Conservation (phyloP, 2,113 vertebrate species). For the Phrynocephalus versicolor region DNA sequence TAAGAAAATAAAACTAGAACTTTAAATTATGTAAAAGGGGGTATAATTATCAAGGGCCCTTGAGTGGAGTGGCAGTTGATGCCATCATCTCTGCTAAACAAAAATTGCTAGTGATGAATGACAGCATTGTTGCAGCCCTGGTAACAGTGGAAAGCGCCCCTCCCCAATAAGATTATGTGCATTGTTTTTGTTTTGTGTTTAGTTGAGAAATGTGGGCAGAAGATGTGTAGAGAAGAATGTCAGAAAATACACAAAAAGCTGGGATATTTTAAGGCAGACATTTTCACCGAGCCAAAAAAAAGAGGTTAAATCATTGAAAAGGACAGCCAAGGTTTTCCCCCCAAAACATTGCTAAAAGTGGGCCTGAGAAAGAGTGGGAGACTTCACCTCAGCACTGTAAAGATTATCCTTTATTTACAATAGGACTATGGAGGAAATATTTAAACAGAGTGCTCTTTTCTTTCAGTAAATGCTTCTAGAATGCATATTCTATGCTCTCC, state of each 20-base stretch:
- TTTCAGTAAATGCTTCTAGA: constrained; percentile 69
- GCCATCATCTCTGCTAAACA: background rate
- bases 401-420: constrained; percentile 42
- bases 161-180: no score
- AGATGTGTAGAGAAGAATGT: background rate
- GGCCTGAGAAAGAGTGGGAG: background rate
- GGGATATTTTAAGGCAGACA: background rate
- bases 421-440: constrained; percentile 58
- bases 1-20: no score
- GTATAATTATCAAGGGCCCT: no score
- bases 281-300: background rate
- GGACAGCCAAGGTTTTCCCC: background rate
- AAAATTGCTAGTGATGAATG: background rate
- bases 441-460: constrained; percentile 60
- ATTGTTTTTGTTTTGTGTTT: no score
- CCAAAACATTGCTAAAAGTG: background rate
- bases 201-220: no score
- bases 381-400: background rate
- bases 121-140: background rate
- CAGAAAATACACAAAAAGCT: background rate
- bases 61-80: background rate
- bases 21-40: no score
- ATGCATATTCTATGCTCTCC: constrained; percentile 57
- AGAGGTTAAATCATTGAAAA: background rate
- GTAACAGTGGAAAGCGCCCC: background rate